A percentile compares a stretch with the other conserved stretches of the same genome.
Conservation (phyloP, 2,888 invertebrate species). For the Proisotoma minuta region DNA sequence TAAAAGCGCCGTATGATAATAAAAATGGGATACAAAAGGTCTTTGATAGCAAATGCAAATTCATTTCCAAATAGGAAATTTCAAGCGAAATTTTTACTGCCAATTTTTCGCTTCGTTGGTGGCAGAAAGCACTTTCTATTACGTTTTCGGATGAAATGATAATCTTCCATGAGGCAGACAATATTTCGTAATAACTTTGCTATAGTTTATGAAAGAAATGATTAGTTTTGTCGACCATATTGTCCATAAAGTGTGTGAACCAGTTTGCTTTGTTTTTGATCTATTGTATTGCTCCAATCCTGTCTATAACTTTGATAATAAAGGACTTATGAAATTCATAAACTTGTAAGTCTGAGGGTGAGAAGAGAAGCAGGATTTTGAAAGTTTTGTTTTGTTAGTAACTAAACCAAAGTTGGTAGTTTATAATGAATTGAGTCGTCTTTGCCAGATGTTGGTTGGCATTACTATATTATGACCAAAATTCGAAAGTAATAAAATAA, state of each 20-base stretch:
- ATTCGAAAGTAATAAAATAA: neutral
- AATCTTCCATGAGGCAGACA: neutral
- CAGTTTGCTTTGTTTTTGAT: no score
- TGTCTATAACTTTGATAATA: no score
- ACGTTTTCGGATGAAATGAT: neutral
- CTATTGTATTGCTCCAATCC: no score
- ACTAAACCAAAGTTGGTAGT: neutral
- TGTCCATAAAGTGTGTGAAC: no score
- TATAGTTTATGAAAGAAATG: no score
- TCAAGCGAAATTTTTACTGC: constrained; percentile 1
- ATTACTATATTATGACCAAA: neutral
- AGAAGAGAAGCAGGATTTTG: no score
- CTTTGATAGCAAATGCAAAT: neutral
- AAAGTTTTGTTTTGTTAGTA: neutral
- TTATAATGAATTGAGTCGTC: neutral
- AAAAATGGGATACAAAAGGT: no score
- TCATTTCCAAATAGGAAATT: neutral
- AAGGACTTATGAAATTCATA: neutral
- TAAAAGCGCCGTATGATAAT: no score
- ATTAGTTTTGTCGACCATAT: no score
- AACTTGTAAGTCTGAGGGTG: no score
- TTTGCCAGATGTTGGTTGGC: neutral
- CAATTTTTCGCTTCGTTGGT: neutral
- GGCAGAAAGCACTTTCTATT: no score
- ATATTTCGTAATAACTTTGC: no score